Evolutionary conservation across 2,888 invertebrate genomes (phyloP), one percentile per base, ranked within the genome.

Genomic region (Invenusta paracnida): DNA sequence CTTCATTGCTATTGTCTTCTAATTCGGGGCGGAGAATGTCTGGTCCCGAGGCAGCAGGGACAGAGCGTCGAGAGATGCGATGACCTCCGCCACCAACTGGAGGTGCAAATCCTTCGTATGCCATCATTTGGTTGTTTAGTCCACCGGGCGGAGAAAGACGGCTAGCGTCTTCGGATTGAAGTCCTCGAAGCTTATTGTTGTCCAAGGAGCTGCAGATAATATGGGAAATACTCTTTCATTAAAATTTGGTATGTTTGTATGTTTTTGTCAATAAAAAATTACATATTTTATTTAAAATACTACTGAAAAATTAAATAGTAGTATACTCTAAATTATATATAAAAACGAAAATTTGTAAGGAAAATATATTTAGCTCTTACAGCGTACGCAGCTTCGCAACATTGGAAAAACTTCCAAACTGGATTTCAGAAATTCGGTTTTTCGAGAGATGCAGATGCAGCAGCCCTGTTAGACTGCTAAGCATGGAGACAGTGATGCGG

Each of bases 81-180:
- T 5, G 73, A 73, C 23, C 17, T 13, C 23, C 25, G 2, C 2
- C 17, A 48, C 11, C 48, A 17, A 17, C 48, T 17, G 11, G 11
- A 11, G 48, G 48, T 17, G 17, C 11, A 17, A 48, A 48, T 2
- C 11, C 73, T 23, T 73, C 73, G 27, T 73, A 25, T 2, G 73
- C 5, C 73, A 73, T 73, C 73, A 73, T 73, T 2, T 23, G 73
- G 48, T 17, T 17, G n/a, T n/a, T n/a, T n/a, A n/a, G n/a, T n/a
- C n/a, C n/a, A n/a, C n/a, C n/a, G n/a, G n/a, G n/a, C 23, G 73
- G 11, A 2, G 73, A 73, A 23, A 73, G 73, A 5, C 23, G 73
- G 23, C 73, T 73, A 23, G 73, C 17, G 73, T 73, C 73, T 73
- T 73, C 73, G 11, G 73, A 73, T 73, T 73, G 73, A 23, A 73